Percentiles rank a stretch among this genome's conserved stretches.
phyloP scores from a whole-genome alignment of 2,113 vertebrate genomes.

The Thalassoma bifasciatum region DNA sequence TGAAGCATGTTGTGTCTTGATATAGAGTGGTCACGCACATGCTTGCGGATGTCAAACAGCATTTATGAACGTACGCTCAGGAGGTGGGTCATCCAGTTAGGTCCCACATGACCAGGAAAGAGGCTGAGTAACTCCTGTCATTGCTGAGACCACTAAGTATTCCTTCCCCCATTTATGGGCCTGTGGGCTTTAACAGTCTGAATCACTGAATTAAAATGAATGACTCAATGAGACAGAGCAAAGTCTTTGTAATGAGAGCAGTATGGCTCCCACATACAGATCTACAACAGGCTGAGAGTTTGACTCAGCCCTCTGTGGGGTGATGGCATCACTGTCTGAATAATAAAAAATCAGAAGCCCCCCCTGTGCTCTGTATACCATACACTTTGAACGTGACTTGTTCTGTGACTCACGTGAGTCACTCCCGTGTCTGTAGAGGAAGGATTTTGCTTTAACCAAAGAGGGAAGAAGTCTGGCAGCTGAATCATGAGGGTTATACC shows the following conservation, averaged over 20 bases:
- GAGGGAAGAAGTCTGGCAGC: conserved; percentile 19
- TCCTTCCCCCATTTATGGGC: conserved; percentile 32
- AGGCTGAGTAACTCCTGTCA: conserved; percentile 48
- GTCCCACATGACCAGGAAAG: conserved; percentile 31
- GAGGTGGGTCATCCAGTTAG: conserved; percentile 9
- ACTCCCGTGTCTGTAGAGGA: conserved; percentile 35
- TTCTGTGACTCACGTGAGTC: conserved; percentile 56
- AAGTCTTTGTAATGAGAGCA: conserved; percentile 26
- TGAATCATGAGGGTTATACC: conserved; percentile 45
- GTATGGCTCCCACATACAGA: conserved; percentile 25
- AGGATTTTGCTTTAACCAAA: conserved; percentile 30
- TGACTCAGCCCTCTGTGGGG: conserved; percentile 55
- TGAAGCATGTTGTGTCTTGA: neutral
- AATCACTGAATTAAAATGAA: conserved; percentile 61
- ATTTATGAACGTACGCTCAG: neutral
- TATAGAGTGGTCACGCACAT: neutral
- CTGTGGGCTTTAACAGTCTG: conserved; percentile 36
- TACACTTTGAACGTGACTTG: conserved; percentile 11
- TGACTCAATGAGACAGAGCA: conserved; percentile 30
- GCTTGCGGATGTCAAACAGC: conserved; percentile 11
- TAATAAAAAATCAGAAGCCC: conserved; percentile 51
- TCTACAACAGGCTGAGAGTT: conserved; percentile 18
- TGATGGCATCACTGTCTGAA: conserved; percentile 55
- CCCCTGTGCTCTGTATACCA: conserved; percentile 31
- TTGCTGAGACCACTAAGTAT: conserved; percentile 32